Base-by-base conservation (phyloP, 64 coral and sea anemone genomes). In the Pachyseris speciosa region DNA sequence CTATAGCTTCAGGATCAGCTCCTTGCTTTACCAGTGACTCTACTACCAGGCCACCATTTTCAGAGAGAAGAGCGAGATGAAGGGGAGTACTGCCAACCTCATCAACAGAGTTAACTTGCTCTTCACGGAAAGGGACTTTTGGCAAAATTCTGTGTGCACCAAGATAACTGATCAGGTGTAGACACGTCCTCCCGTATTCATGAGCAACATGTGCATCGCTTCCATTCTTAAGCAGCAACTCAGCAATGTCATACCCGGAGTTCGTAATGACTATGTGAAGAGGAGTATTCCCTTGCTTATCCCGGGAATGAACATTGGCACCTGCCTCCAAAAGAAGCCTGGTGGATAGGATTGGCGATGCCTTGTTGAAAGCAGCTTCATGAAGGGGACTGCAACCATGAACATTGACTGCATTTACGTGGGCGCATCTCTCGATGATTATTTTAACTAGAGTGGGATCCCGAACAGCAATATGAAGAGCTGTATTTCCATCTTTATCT, bases 391-490 rank as follows among this genome's bases (percentile, higher is more conserved):
- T 50, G 4, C 5, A 31, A 3, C 72, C 72, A 75, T 2, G 41
- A 9, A 9, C 24, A 27, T 74, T 47, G 40, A 74, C 41, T 11
- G 70, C 70, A 74, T 43, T 74, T 2, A 74, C 39, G 28, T 74
- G 20, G 44, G 19, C 70, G 27, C 38, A 19, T 19, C 45, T 74
- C 39, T 27, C 8, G 3, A 74, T 15, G 1, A 74, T 74, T 74
- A 3, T 7, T 17, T n/a, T 28, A 29, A 3, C 4, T 29, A 19
- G 9, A 48, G 9, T 0, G 61, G 10, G 9, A 2, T 9, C 19
- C 11, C 3, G 17, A 20, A 74, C 72, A 67, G n/a, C 71, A 19
- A 87, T 10, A 80, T 93, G 91, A 69, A 87, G 91, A 20, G 38
- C 27, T 4, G 91, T 87, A 10, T 93, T 74, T 1, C 11, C 27